Evolutionary conservation across 2,113 vertebrate species (phyloP), one percentile per base, ranked within the genome.

Genomic region (Rostratula benghalensis): DNA sequence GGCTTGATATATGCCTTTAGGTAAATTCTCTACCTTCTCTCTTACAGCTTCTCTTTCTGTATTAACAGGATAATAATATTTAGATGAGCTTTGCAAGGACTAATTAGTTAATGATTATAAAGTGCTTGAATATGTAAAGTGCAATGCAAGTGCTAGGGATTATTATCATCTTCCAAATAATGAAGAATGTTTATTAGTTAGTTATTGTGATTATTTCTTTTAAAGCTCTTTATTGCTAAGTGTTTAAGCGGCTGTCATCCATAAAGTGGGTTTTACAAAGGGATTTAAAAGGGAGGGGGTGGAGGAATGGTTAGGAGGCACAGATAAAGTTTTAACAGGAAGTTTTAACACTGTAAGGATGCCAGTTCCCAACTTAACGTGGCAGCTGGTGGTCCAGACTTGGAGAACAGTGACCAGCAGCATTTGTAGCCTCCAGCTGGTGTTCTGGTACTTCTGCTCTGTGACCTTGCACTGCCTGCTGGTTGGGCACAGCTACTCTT

Each of bases 41-140:
- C 83, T 89, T 96, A 87, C 83, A 92, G 89, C 95, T 95, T 65
- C 92, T 77, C 74, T 87, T 94, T 94, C 94, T 87, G 74, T 71
- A 79, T 94, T 96, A 97, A 91, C 92, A 92, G 93, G 96, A 96
- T 97, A 97, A 96, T 95, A 96, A 95, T 93, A 95, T 96, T 96
- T 97, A 94, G 91, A 97, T 93, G 96, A 97, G 96, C 89, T 94
- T 97, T 96, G 89, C 67, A 89, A 93, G 93, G 91, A 89, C 95
- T 97, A 96, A 97, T 97, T 96, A 96, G 83, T 96, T 96, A 97
- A 96, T 97, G 93, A 93, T 92, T 96, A 82, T 92, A 89, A 95
- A 96, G 81, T 94, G 91, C 94, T 94, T 96, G 89, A 95, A 95
- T 95, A 94, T 92, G 89, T 94, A 94, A 95, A 96, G 81, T 94